Evolutionary conservation across 2,888 invertebrate genomes (phyloP).

Genomic region (Drosophila macrothrix): DNA sequence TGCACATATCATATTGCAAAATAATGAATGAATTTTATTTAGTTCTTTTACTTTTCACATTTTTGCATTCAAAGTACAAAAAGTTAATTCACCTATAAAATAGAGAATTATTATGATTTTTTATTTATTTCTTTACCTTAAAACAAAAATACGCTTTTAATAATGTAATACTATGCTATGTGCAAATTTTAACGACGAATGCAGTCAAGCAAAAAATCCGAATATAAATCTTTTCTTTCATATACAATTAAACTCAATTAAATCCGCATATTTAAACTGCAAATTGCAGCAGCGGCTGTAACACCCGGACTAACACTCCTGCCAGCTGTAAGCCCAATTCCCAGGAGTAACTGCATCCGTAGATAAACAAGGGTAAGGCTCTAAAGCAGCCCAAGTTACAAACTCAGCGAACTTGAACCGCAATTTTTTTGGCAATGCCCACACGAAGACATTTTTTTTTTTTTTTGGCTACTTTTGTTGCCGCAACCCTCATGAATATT

Average conservation of each 20-base stretch:
- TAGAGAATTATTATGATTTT: not conserved
- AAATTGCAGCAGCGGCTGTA: constrained; percentile 59
- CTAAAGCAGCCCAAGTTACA: constrained; percentile 48
- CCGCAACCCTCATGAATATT: constrained; percentile 83
- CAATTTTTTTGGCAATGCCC: constrained; percentile 69
- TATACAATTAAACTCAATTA: constrained; percentile 80
- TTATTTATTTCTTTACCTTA: not conserved
- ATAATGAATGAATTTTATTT: not conserved
- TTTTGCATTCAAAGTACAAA: not conserved
- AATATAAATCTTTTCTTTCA: constrained; percentile 55
- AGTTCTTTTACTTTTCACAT: no score
- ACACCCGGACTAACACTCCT: constrained; percentile 34
- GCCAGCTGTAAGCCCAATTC: constrained; percentile 54
- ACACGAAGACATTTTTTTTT: constrained; percentile 64
- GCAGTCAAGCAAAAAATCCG: constrained; percentile 42
- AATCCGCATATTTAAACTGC: constrained; percentile 75
- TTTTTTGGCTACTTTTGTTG: constrained; percentile 74
- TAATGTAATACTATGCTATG: not conserved
- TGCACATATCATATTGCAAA: not conserved
- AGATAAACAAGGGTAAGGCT: constrained; percentile 60
- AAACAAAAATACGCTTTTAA: not conserved
- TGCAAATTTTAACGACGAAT: not conserved
- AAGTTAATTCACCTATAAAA: not conserved
- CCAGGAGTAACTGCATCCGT: constrained; percentile 66
- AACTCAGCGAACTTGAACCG: constrained; percentile 81